Evolutionary conservation across 2,113 vertebrate species (phyloP), one percentile per base, ranked within the genome.

Genomic region (Pipa parva): DNA sequence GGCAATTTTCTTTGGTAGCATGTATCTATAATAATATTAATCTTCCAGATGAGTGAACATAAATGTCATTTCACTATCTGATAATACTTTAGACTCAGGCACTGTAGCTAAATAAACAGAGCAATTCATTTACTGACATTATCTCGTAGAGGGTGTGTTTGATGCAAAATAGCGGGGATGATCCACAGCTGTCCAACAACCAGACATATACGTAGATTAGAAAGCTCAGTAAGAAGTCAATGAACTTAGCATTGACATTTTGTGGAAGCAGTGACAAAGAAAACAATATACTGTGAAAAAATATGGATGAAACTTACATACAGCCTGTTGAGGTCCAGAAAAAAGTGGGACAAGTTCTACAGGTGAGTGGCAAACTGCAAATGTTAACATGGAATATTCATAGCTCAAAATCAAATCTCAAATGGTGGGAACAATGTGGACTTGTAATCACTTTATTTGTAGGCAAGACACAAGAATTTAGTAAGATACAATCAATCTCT

Each of bases 61-160:
- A 49, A 70, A 3, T 59, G 57, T 54, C n/a, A 45, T 54, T 33
- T 37, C 52, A 6, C 60, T 70, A 70, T 70, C 66, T 70, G 66
- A 70, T 70, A 61, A 70, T 70, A 70, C 66, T 70, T 70, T 70
- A 70, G 66, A 60, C 66, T 39, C 36, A n/a, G 29, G 26, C 31
- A 39, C 33, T 60, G 31, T 50, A 66, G 46, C 63, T 29, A 42
- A 39, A 45, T 26, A 58, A 31, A 60, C 63, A 49, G 31, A 24
- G 57, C 48, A 31, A 31, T 70, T 70, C 49, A 70, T 54, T 61
- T 37, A 26, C 22, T 24, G 56, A 69, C 46, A 31, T 60, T 54
- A 39, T 31, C 20, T 28, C 21, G 36, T 1, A 18, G 36, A 24
- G 66, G 66, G 58, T 3, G 66, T 70, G 66, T 28, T 54, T 31